Percentiles rank a stretch among this genome's conserved stretches.
phyloP scores from a whole-genome alignment of 2,888 invertebrate species.

The Macrosoma leucophasiata region DNA sequence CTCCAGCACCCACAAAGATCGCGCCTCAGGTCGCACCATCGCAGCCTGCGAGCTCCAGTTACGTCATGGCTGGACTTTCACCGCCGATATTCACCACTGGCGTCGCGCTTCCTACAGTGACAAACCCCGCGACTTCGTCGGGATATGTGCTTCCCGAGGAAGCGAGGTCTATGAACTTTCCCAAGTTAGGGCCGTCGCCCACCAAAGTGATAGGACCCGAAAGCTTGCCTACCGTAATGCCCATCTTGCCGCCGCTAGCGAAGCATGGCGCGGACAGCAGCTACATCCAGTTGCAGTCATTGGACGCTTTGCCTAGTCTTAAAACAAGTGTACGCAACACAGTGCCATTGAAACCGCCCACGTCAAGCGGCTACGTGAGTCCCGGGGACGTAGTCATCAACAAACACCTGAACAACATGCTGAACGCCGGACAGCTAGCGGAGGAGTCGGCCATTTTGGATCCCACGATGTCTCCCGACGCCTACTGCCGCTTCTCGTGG shows the following conservation, averaged over 20 bases:
- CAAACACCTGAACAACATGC: constrained; percentile 63
- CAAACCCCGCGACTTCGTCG: constrained; percentile 41
- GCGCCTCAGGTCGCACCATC: constrained; percentile 29
- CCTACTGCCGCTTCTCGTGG: constrained; percentile 71
- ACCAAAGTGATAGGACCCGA: constrained; percentile 55
- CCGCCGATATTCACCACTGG: constrained; percentile 59
- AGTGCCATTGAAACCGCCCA: constrained; percentile 48
- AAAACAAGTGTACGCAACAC: constrained; percentile 45
- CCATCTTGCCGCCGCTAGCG: constrained; percentile 54
- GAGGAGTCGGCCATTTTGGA: constrained; percentile 63
- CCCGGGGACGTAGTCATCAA: constrained; percentile 60
- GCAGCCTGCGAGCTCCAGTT: constrained; percentile 56
- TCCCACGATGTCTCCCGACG: constrained; percentile 68
- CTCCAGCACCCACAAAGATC: constrained; percentile 35
- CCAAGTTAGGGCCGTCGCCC: constrained; percentile 48
- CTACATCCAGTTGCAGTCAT: constrained; percentile 63
- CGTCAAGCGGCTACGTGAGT: constrained; percentile 58
- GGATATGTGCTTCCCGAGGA: constrained; percentile 64
- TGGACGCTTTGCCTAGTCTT: constrained; percentile 60
- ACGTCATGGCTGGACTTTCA: constrained; percentile 61
- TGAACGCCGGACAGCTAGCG: constrained; percentile 45
- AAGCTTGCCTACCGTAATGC: constrained; percentile 65
- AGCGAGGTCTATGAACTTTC: constrained; percentile 48
- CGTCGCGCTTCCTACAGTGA: constrained; percentile 35
- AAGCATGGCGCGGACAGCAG: constrained; percentile 55